These are phyloP conservation scores for Coenobita brevimanus DNA, from an alignment of 1,140 invertebrate genomes.

Conservation along the genomic window DNA sequence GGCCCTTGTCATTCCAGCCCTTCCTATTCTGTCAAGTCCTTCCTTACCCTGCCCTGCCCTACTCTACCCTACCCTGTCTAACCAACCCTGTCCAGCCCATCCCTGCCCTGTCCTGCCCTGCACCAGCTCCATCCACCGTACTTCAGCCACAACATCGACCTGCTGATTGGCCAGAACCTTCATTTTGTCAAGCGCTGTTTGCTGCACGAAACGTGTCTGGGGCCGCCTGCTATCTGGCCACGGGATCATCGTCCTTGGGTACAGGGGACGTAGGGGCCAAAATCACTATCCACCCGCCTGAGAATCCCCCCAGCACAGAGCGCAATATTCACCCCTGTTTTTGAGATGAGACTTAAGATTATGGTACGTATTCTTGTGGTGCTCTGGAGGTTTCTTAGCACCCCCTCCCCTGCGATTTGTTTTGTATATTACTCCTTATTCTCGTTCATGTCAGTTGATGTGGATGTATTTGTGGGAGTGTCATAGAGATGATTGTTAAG, in stretches of 20 bases:
- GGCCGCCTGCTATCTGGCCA: not conserved
- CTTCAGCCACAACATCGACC: conserved; percentile 32
- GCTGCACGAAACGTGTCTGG: not conserved
- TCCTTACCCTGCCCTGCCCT: not conserved
- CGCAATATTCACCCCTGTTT: not conserved
- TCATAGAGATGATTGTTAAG: no score
- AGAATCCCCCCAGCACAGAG: no score
- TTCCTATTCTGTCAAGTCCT: no score
- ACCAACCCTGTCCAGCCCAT: no score
- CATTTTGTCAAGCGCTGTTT: conserved; percentile 15
- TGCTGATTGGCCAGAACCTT: conserved; percentile 19
- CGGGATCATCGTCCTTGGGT: conserved; percentile 2
- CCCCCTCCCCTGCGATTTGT: no score
- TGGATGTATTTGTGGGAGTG: no score
- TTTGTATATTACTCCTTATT: no score
- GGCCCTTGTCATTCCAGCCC: no score
- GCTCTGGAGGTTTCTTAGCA: no score
- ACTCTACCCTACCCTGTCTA: not conserved
- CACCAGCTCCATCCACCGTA: conserved; percentile 19
- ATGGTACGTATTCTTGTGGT: no score
- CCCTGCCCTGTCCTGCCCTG: no score
- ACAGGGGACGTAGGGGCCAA: not conserved
- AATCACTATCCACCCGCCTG: not conserved
- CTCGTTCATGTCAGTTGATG: no score
- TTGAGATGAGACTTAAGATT: conserved; percentile 36